phyloP scores from a whole-genome alignment of 92 coral and sea anemone species.

The Parazoanthus swiftii region DNA sequence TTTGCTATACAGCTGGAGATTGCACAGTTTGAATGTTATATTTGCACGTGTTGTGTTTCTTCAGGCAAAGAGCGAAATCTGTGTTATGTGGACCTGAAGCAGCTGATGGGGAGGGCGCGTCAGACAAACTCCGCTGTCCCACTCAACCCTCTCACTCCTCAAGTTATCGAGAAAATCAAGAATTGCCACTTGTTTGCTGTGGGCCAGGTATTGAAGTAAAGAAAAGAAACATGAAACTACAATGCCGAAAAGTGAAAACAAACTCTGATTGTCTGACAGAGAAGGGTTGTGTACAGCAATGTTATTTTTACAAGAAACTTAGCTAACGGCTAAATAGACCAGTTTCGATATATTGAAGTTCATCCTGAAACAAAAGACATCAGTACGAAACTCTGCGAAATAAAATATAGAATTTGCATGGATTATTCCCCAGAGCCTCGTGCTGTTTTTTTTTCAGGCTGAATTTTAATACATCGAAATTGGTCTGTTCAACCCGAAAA shows the following conservation, averaged over 20 bases:
- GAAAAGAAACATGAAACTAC: background rate
- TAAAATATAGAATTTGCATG: no score
- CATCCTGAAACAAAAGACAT: no score
- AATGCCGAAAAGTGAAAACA: no score
- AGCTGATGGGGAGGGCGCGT: conserved; percentile 74
- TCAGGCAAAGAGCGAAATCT: conserved; percentile 86
- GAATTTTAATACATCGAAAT: no score
- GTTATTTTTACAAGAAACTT: no score
- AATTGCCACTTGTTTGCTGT: conserved; percentile 95
- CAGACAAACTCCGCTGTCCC: conserved; percentile 85
- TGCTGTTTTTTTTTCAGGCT: no score
- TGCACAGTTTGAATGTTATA: background rate
- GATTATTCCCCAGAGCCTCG: no score
- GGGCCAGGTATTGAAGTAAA: conserved; percentile 65
- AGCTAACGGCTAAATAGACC: no score
- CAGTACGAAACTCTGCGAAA: no score
- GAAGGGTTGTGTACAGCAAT: background rate
- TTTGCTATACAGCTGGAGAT: background rate
- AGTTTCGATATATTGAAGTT: no score
- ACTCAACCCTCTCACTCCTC: conserved; percentile 64
- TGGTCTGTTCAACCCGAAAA: no score
- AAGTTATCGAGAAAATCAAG: conserved; percentile 82
- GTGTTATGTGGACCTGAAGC: conserved; percentile 86
- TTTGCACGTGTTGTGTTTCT: background rate
- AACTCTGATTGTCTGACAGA: no score